Percentiles rank a stretch among this genome's conserved stretches.
phyloP scores from a whole-genome alignment of 2,113 vertebrate genomes.

The Laticauda laticaudata region DNA sequence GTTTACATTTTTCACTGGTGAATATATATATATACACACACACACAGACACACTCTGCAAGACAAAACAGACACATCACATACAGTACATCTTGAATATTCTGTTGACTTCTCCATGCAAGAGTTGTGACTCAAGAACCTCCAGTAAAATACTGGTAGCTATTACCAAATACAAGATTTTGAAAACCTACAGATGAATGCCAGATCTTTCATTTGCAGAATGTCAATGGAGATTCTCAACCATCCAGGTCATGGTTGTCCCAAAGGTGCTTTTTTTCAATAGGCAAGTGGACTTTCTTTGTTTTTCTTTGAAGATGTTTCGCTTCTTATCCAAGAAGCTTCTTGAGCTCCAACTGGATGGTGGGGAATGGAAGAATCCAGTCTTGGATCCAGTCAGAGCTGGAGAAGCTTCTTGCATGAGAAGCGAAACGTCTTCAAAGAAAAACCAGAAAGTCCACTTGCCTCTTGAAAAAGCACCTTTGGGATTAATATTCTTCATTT shows the following conservation, averaged over 20 bases:
- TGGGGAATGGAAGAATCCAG: too few species aligned
- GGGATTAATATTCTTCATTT: background rate
- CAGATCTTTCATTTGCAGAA: background rate
- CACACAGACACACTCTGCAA: constrained; percentile 26
- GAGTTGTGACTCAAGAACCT: background rate
- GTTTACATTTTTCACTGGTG: constrained; percentile 56
- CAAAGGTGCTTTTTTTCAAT: background rate
- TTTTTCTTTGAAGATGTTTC: background rate
- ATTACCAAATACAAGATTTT: background rate
- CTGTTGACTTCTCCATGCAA: background rate
- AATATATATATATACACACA: constrained; percentile 14
- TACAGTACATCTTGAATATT: constrained; percentile 30
- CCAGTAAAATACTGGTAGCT: background rate
- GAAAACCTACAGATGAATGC: background rate
- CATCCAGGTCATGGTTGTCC: background rate
- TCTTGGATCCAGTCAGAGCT: too few species aligned
- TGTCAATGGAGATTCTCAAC: background rate
- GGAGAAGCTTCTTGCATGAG: too few species aligned
- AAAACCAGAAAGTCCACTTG: too few species aligned
- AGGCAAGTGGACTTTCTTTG: background rate
- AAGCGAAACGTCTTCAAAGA: too few species aligned
- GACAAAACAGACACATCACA: constrained; percentile 40
- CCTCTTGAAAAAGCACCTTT: too few species aligned
- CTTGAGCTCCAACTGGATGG: too few species aligned
- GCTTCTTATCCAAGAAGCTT: too few species aligned